These are phyloP conservation scores for Tapirus terrestris DNA, from an alignment of 2,113 vertebrate genomes.

Conservation along the genomic window DNA sequence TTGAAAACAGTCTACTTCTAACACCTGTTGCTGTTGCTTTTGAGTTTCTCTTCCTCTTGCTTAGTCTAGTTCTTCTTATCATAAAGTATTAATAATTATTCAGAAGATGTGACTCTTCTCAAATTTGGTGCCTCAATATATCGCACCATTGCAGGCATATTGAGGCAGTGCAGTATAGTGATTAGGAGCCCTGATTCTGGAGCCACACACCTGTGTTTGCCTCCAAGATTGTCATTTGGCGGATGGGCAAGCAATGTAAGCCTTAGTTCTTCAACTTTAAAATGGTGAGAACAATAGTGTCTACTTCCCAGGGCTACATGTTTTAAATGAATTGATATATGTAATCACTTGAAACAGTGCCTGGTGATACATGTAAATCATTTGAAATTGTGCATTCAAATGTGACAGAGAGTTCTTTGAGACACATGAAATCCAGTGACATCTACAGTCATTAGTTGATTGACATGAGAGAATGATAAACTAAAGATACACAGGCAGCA, in stretches of 20 bases:
- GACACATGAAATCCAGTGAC: background rate
- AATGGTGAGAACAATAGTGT: background rate
- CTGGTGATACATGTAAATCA: background rate
- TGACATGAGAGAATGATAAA: background rate
- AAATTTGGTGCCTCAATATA: background rate
- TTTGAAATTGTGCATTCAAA: background rate
- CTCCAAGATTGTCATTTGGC: background rate
- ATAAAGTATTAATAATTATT: background rate
- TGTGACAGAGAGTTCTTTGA: background rate
- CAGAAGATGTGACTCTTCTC: background rate
- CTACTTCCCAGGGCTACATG: accelerated
- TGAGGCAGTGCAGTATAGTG: background rate
- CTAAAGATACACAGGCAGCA: background rate
- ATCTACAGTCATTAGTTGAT: background rate
- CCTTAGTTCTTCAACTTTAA: background rate
- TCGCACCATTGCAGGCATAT: background rate
- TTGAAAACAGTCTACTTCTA: background rate
- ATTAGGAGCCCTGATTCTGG: background rate
- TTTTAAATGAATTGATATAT: background rate
- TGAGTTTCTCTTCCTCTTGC: background rate
- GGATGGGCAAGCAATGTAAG: background rate
- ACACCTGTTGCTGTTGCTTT: background rate
- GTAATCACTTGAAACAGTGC: background rate
- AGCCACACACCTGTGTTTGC: background rate
- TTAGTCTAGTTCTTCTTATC: background rate